Conservation (phyloP, 2,888 invertebrate genomes). For the Drosophila emarginata region DNA sequence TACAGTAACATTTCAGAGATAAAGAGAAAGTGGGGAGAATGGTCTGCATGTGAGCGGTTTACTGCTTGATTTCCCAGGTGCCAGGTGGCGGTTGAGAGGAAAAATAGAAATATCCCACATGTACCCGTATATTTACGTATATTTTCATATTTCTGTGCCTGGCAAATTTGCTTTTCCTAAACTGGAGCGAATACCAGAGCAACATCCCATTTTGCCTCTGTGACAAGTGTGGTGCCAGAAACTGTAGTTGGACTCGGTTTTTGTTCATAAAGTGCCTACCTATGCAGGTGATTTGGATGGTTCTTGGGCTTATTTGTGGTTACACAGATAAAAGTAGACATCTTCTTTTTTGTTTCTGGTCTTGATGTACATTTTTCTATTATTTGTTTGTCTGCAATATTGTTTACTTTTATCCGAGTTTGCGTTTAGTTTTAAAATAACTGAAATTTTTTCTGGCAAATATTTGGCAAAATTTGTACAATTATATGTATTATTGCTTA, state of each 20-base stretch:
- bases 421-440: too few relatives aligned
- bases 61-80: conserved; percentile 73
- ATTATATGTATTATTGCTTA: too few relatives aligned
- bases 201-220: conserved; percentile 19
- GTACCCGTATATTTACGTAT: conserved; percentile 50
- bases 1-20: conserved; percentile 49
- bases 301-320: conserved; percentile 55
- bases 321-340: conserved; percentile 27
- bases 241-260: conserved; percentile 16
- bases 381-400: not conserved
- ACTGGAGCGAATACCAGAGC: conserved; percentile 40
- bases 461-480: not conserved
- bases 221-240: conserved; percentile 19
- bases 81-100: conserved; percentile 36
- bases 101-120: conserved; percentile 33
- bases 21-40: not conserved
- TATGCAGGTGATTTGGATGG: conserved; percentile 50
- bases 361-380: conserved; percentile 8
- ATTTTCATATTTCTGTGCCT: conserved; percentile 62
- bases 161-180: conserved; percentile 53
- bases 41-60: conserved; percentile 53
- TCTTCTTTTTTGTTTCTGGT: not conserved
- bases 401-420: not conserved
- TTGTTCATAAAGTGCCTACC: conserved; percentile 50
- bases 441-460: not conserved